Evolutionary conservation across 2,888 invertebrate species (phyloP).

Genomic region (Cordilura impudica): DNA sequence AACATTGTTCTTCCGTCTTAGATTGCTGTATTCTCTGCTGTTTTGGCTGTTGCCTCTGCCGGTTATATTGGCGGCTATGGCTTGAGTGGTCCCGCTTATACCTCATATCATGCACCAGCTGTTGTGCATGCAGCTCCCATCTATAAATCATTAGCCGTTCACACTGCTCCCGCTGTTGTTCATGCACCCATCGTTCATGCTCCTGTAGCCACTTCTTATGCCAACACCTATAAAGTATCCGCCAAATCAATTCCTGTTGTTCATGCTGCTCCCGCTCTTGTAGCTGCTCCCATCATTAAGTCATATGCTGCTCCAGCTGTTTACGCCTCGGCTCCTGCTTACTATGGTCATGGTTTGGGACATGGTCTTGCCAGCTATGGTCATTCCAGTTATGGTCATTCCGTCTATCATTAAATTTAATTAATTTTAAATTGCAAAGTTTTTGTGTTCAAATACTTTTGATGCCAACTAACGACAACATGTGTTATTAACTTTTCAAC

Average conservation of each 20-base stretch:
- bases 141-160: slow-evolving; percentile 70
- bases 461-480: slow-evolving; percentile 37
- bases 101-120: slow-evolving; percentile 64
- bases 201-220: slow-evolving; percentile 76
- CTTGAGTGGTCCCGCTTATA: slow-evolving; percentile 63
- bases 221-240: slow-evolving; percentile 76
- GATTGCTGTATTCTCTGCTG: slow-evolving; percentile 76
- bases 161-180: slow-evolving; percentile 70
- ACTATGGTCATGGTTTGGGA: slow-evolving; percentile 65
- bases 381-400: slow-evolving; percentile 64
- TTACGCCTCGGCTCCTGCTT: slow-evolving; percentile 68
- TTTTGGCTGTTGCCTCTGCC: slow-evolving; percentile 78
- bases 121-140: slow-evolving; percentile 70
- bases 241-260: slow-evolving; percentile 74
- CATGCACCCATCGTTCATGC: slow-evolving; percentile 71
- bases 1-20: slow-evolving; percentile 62
- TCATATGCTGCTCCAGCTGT: slow-evolving; percentile 65
- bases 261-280: slow-evolving; percentile 67
- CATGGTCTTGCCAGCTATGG: slow-evolving; percentile 61
- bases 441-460: slow-evolving; percentile 19
- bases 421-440: not conserved
- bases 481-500: slow-evolving; percentile 25
- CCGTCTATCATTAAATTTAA: slow-evolving; percentile 69
- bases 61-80: slow-evolving; percentile 73
- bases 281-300: slow-evolving; percentile 60